Base-by-base conservation (phyloP, 2,797 vertebrate genomes). In the Myotis pilosus region DNA sequence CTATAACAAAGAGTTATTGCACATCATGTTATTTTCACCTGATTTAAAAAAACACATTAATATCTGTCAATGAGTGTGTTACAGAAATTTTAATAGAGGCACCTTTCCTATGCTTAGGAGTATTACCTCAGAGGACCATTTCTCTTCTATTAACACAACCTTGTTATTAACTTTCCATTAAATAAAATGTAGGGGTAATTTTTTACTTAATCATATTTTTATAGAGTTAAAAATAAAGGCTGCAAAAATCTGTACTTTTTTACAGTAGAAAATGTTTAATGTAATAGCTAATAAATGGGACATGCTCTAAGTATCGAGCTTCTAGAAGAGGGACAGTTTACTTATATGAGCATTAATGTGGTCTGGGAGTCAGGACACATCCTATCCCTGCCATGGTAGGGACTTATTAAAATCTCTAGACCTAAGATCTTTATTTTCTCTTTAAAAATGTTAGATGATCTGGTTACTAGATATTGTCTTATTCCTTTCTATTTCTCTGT, bases 31-130 rank as follows among this genome's bases (percentile, higher is more conserved):
- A 85, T 89, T 89, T 53, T 89, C 49, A 92, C 62, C 17, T 74
- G n/a, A 80, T 88, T 94, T 74, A n/a, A 20, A 95, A 94, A 96
- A 84, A 55, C 12, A 84, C 13, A 68, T 76, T 82, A 75, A 30
- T 89, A 93, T 60, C 19, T 90, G n/a, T 72, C 57, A 93, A 71
- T 79, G 33, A 66, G 79, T 36, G 3, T 33, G 33, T 80, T 68
- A 78, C 15, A 93, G 12, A 91, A 69, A 89, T 74, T 78, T 83
- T 62, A 92, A 83, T 64, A 83, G n/a, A 62, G 28, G 28, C 25
- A 71, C 30, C 6, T 83, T 68, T 81, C 60, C 86, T 68, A 49
- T 44, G 23, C 30, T 66, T 92, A 49, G 4, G n/a, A 25, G 86
- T 69, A 86, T 60, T 22, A 87, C 20, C 38, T 85, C 36, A 74